Base-by-base conservation (phyloP, 2,113 vertebrate species). In the Okapia johnstoni region DNA sequence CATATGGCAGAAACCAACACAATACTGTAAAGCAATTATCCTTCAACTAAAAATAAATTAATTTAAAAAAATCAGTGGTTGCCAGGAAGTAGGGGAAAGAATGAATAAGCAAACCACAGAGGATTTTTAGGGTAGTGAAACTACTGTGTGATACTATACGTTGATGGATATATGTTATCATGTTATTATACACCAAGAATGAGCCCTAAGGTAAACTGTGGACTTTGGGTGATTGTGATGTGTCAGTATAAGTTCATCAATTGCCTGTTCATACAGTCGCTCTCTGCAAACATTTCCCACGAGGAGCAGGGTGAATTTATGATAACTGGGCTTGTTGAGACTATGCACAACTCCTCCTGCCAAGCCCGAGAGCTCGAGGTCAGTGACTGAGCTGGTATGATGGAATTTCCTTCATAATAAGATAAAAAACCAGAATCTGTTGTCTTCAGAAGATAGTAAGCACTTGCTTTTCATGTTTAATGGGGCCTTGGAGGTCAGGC, bases 381-480 rank as follows among this genome's bases (percentile, higher is more conserved):
- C 93, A 97, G 17, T 54, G 83, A 46, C 81, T 46, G 55, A 83
- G 25, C 23, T 54, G 60, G 4, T 86, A 36, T 19, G 43, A 91
- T 2, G 66, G 89, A 63, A 98, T 95, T 97, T 87, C 91, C 90
- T 88, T 92, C 81, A 55, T 1, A 88, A 55, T 85, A 63, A 94
- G 88, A 96, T 93, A 89, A 88, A 97, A 79, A 55, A 15, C 13
- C 90, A 90, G 85, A 89, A 60, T 48, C 25, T 58, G 23, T 79
- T 66, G 33, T 90, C 50, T 85, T 86, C 70, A 77, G 28, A 90
- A 92, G 63, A 93, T 11, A 52, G 48, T 28, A 23, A 91, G 19
- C 30, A 48, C 70, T 92, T 54, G 36, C 55, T 83, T 96, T 77
- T 94, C 83, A 43, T 95, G 30, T 19, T 90, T 70, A 48, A 43